phyloP scores from a whole-genome alignment of 2,888 invertebrate species.

The Pandemis corylana region DNA sequence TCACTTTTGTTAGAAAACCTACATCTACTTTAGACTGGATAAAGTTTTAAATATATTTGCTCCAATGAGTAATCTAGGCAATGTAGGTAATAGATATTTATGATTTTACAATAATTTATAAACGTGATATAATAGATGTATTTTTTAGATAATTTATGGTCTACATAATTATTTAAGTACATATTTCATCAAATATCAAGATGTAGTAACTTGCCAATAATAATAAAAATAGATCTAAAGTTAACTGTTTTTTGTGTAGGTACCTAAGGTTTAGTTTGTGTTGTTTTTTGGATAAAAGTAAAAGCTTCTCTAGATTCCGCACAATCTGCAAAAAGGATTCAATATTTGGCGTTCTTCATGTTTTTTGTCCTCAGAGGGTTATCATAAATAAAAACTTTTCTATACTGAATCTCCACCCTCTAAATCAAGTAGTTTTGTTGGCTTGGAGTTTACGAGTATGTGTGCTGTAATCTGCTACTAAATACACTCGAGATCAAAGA shows the following conservation, averaged over 20 bases:
- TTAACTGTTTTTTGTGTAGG: neutral
- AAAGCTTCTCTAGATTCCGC: neutral
- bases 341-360: neutral
- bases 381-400: constrained; percentile 24
- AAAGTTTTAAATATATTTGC: no score
- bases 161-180: no score
- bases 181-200: no score
- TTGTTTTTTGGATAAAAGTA: neutral
- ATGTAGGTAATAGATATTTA: no score
- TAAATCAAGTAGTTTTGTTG: constrained; percentile 28
- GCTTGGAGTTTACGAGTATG: neutral
- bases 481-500: neutral
- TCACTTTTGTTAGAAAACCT: no score
- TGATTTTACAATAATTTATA: no score
- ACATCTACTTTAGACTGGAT: no score
- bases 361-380: constrained; percentile 1
- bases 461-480: constrained; percentile 6
- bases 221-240: no score
- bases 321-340: neutral
- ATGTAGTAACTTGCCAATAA: no score
- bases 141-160: no score
- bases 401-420: neutral
- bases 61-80: no score
- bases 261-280: neutral
- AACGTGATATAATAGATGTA: no score